phyloP scores from a whole-genome alignment of 1,140 invertebrate species.

The Grapholita molesta region DNA sequence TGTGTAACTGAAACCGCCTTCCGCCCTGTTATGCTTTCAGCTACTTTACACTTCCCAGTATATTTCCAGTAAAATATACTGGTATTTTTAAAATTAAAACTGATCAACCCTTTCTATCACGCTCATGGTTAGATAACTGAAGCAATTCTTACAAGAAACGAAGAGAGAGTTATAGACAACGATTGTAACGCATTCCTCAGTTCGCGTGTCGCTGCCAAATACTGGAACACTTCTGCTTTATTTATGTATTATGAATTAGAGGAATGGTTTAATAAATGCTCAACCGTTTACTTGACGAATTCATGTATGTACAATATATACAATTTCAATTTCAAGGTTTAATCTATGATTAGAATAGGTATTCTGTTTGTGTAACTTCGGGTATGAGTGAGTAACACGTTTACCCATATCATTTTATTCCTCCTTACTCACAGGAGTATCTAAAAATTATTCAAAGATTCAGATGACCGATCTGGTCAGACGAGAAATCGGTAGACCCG shows the following conservation, averaged over 20 bases:
- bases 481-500: no score
- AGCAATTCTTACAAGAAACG: not conserved
- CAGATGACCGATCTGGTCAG: no score
- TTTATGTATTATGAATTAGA: not conserved
- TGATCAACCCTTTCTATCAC: not conserved
- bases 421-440: no score
- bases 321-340: no score
- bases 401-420: no score
- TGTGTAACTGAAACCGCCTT: no score
- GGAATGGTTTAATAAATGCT: not conserved
- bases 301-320: no score
- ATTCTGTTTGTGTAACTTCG: no score
- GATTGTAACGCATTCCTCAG: not conserved
- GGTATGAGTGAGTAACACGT: no score
- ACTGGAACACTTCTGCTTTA: not conserved
- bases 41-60: no score
- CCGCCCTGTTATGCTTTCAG: not conserved
- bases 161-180: not conserved
- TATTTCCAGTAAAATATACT: not conserved
- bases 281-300: not conserved
- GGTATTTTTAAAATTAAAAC: not conserved
- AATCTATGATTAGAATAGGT: no score
- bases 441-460: no score
- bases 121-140: not conserved
- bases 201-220: slow-evolving; percentile 8